These are phyloP conservation scores for Epistrophella euchroma DNA, from an alignment of 2,888 invertebrate genomes.

Conservation along the genomic window DNA sequence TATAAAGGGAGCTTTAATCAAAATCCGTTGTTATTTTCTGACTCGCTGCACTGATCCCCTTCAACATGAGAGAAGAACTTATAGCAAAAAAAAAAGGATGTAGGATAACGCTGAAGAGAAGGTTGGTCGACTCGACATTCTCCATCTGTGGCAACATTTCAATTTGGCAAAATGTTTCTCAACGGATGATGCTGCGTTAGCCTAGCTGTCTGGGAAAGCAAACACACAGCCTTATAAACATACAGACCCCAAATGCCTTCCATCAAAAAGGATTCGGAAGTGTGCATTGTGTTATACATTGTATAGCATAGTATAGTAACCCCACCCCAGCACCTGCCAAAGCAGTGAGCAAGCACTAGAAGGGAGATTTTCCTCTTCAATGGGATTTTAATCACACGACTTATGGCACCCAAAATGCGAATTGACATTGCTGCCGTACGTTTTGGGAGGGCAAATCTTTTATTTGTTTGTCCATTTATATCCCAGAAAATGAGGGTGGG, in stretches of 20 bases:
- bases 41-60: conserved; percentile 86
- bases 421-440: conserved; percentile 80
- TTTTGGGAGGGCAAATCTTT: conserved; percentile 65
- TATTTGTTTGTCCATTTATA: conserved; percentile 65
- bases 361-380: conserved; percentile 77
- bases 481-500: conserved; percentile 17
- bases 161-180: conserved; percentile 75
- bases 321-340: conserved; percentile 74
- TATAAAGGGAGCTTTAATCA: conserved; percentile 84
- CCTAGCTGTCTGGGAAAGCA: conserved; percentile 49
- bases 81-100: conserved; percentile 32
- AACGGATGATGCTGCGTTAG: conserved; percentile 76
- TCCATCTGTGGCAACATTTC: conserved; percentile 76
- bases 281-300: conserved; percentile 49
- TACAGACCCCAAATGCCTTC: conserved; percentile 63
- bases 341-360: conserved; percentile 50
- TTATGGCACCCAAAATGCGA: conserved; percentile 84
- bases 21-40: conserved; percentile 86
- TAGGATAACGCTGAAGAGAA: conserved; percentile 40
- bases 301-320: conserved; percentile 25
- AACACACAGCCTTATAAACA: conserved; percentile 39
- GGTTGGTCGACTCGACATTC: conserved; percentile 69
- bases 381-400: conserved; percentile 84
- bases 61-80: conserved; percentile 43
- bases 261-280: conserved; percentile 72